Percentiles rank a stretch among this genome's conserved stretches.
Evolutionary conservation across 2,888 invertebrate species (phyloP).

Genomic region (Cloeon dipterum): DNA sequence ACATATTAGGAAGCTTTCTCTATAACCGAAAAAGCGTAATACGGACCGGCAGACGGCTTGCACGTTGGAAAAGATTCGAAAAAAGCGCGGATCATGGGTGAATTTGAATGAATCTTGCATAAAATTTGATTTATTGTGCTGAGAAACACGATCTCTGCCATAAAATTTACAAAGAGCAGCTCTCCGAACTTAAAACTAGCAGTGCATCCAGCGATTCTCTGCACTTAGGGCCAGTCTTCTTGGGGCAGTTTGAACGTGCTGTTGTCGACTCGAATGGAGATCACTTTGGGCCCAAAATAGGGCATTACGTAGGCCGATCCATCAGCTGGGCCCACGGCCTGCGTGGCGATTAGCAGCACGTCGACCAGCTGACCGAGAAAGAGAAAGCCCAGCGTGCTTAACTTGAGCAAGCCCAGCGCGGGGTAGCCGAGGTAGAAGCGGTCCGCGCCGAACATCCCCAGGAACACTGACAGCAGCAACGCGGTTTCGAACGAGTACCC

Average conservation of each 20-base stretch:
- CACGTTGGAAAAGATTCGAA: too few relatives aligned
- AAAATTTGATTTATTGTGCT: too few relatives aligned
- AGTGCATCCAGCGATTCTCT: too few relatives aligned
- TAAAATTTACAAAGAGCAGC: too few relatives aligned
- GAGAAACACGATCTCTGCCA: too few relatives aligned
- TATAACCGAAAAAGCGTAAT: too few relatives aligned
- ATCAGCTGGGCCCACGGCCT: slow-evolving; percentile 84
- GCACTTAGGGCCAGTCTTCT: slow-evolving; percentile 48
- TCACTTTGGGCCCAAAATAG: slow-evolving; percentile 73
- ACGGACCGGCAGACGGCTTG: too few relatives aligned
- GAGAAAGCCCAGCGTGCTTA: slow-evolving; percentile 90
- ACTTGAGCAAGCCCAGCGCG: slow-evolving; percentile 79
- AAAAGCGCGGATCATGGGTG: too few relatives aligned
- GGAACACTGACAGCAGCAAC: slow-evolving; percentile 76
- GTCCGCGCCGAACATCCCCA: slow-evolving; percentile 96
- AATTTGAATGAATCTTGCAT: too few relatives aligned
- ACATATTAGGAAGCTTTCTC: too few relatives aligned
- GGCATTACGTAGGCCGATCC: slow-evolving; percentile 86
- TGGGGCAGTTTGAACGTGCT: slow-evolving; percentile 60
- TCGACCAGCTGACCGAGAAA: slow-evolving; percentile 88
- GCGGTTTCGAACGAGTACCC: slow-evolving; percentile 86
- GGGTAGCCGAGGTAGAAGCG: slow-evolving; percentile 97
- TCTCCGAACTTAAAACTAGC: too few relatives aligned
- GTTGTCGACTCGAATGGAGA: slow-evolving; percentile 60
- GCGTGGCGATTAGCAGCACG: slow-evolving; percentile 84